These are phyloP conservation scores for Cheilosia impressa DNA, from an alignment of 2,888 invertebrate genomes.

Conservation along the genomic window DNA sequence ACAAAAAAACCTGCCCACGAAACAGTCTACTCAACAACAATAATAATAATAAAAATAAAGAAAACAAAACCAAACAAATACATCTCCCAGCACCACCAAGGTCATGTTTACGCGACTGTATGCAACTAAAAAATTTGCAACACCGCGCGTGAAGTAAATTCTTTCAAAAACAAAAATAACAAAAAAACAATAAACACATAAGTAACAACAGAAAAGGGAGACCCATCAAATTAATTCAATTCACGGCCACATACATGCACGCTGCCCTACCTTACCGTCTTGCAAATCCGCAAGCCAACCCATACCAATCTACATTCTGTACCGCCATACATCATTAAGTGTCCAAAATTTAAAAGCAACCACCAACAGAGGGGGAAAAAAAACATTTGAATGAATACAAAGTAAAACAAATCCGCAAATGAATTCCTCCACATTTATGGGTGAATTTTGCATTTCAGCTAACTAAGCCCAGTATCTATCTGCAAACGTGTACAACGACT, in stretches of 20 bases:
- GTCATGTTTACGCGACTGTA: conserved; percentile 60
- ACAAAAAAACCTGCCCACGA: neutral
- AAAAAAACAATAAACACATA: conserved; percentile 27
- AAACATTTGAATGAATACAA: conserved; percentile 22
- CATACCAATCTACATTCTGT: conserved; percentile 26
- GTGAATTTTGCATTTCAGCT: conserved; percentile 51
- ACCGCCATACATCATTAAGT: conserved; percentile 29
- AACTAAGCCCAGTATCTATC: conserved; percentile 22
- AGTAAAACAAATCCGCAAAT: conserved; percentile 21
- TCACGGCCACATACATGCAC: conserved; percentile 57
- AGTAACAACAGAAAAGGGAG: conserved; percentile 59
- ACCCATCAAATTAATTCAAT: conserved; percentile 69
- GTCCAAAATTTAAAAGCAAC: conserved; percentile 45
- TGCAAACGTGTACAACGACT: conserved; percentile 35
- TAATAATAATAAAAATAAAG: conserved; percentile 14
- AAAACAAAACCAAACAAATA: conserved; percentile 18
- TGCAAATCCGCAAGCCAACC: conserved; percentile 43
- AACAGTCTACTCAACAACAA: conserved; percentile 21
- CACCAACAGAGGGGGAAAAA: neutral
- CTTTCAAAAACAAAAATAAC: conserved; percentile 42
- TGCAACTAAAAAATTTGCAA: conserved; percentile 60
- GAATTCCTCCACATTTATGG: conserved; percentile 43
- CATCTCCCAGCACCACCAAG: conserved; percentile 42
- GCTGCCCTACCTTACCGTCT: conserved; percentile 54
- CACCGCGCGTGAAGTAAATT: conserved; percentile 53